These are phyloP conservation scores for Campoletis raptor DNA, from an alignment of 2,888 invertebrate species.

Conservation along the genomic window DNA sequence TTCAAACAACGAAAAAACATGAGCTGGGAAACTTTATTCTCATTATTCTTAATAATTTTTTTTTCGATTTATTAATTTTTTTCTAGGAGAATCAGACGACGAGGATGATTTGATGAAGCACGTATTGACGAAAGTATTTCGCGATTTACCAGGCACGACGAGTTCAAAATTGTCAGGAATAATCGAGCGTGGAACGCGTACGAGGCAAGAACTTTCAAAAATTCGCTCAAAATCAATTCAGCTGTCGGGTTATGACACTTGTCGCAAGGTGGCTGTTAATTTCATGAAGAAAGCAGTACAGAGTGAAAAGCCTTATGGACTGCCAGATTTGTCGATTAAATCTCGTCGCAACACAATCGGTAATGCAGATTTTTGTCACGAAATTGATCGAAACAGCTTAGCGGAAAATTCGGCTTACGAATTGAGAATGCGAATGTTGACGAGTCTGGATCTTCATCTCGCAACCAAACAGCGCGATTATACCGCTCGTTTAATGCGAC, in stretches of 20 bases:
- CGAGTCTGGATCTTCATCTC: constrained; percentile 81
- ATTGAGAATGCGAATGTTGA: constrained; percentile 79
- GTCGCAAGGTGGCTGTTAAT: constrained; percentile 79
- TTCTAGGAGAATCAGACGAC: constrained; percentile 77
- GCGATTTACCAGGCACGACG: constrained; percentile 80
- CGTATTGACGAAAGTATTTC: constrained; percentile 80
- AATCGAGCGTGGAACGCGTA: constrained; percentile 73
- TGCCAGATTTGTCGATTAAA: constrained; percentile 19
- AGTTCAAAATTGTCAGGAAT: constrained; percentile 73
- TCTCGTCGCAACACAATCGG: constrained; percentile 43
- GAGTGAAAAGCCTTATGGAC: constrained; percentile 21
- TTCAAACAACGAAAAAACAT: too few species aligned
- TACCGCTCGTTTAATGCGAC: constrained; percentile 80
- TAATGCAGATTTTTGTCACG: constrained; percentile 34
- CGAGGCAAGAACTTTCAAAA: constrained; percentile 72
- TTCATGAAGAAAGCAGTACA: constrained; percentile 79
- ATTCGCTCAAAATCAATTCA: constrained; percentile 79
- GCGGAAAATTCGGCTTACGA: constrained; percentile 73
- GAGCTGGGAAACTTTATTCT: too few species aligned
- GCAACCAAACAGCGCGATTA: constrained; percentile 82
- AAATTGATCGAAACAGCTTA: constrained; percentile 27
- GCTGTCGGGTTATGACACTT: constrained; percentile 81
- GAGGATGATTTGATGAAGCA: constrained; percentile 81
- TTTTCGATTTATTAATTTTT: not conserved
- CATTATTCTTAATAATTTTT: not conserved